phyloP scores from a whole-genome alignment of 2,797 vertebrate genomes.

The Bradypodion pumilum region DNA sequence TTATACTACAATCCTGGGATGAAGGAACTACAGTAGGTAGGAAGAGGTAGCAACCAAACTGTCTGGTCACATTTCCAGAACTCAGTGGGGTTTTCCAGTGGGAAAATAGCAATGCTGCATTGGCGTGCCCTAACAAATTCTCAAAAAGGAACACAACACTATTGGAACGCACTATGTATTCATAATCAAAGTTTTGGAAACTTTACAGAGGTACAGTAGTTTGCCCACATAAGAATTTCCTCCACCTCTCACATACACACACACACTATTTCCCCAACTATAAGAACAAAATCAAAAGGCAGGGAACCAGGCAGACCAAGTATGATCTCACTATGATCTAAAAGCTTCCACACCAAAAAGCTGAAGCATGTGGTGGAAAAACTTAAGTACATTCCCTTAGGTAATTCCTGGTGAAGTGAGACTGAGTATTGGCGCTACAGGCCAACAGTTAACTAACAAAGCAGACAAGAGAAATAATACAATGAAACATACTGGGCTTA shows the following conservation, averaged over 20 bases:
- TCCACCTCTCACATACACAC: accelerated
- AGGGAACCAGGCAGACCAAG: constrained; percentile 65
- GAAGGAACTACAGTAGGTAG: background rate
- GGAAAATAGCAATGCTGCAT: constrained; percentile 9
- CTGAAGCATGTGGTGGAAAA: constrained; percentile 75
- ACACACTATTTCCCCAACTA: constrained; percentile 50
- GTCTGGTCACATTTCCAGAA: background rate
- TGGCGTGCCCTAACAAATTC: background rate
- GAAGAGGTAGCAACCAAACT: background rate
- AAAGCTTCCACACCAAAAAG: constrained; percentile 71
- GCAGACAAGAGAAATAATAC: constrained; percentile 42
- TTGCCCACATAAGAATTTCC: constrained; percentile 28
- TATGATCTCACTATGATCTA: constrained; percentile 78
- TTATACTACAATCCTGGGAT: background rate
- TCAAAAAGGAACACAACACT: constrained; percentile 41
- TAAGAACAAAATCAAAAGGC: constrained; percentile 29
- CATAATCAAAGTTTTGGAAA: constrained; percentile 54
- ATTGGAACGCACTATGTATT: constrained; percentile 22
- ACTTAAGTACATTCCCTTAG: constrained; percentile 71
- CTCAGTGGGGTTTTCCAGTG: background rate
- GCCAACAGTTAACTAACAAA: constrained; percentile 50
- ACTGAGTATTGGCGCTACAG: constrained; percentile 49
- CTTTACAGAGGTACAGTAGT: constrained; percentile 43
- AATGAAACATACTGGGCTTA: constrained; percentile 37
- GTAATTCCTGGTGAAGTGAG: constrained; percentile 75